These are phyloP conservation scores for Cenopis cana DNA, from an alignment of 2,888 invertebrate species.

Conservation along the genomic window DNA sequence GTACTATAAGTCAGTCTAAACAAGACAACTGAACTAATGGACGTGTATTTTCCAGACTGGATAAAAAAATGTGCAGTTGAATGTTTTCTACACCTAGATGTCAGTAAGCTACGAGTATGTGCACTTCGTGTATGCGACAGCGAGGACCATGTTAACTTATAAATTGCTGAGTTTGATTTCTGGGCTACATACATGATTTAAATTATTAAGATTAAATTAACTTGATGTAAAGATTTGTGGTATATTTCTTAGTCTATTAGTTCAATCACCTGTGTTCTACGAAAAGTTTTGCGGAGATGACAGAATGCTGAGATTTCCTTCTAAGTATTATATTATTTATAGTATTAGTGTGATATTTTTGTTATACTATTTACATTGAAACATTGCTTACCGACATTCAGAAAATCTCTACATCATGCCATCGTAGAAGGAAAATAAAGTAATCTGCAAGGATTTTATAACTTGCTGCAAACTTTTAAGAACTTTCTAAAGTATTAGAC, in stretches of 20 bases:
- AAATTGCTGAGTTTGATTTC: too few species aligned
- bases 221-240: too few species aligned
- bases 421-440: background rate
- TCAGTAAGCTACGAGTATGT: too few species aligned
- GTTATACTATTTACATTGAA: too few species aligned
- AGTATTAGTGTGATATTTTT: background rate
- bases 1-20: slow-evolving; percentile 9
- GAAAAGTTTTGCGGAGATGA: slow-evolving; percentile 5
- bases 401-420: background rate
- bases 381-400: background rate
- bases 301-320: background rate
- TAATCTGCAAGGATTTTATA: background rate
- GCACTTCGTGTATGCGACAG: too few species aligned
- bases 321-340: background rate
- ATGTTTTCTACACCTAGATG: too few species aligned
- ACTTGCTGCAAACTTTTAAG: background rate
- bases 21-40: background rate
- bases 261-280: background rate
- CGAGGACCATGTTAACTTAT: too few species aligned
- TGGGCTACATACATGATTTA: too few species aligned
- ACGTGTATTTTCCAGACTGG: background rate
- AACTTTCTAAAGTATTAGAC: background rate
- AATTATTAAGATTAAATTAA: too few species aligned
- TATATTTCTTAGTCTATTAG: background rate
- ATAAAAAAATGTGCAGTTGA: background rate